Base-by-base conservation (phyloP, 2,113 vertebrate genomes). In the Saguinus midas region DNA sequence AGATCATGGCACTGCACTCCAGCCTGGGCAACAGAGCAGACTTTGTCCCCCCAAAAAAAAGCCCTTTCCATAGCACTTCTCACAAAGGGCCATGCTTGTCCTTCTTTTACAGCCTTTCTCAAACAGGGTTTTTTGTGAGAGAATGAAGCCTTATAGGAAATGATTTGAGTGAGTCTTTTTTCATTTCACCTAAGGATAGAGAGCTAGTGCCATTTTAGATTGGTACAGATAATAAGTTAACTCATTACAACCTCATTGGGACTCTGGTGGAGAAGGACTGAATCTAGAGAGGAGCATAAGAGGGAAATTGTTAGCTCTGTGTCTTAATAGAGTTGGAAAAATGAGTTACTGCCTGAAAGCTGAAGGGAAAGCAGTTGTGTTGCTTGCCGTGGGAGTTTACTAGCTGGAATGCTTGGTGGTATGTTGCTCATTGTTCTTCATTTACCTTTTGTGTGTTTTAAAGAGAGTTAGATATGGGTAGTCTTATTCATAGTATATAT, bases 251-350 rank as follows among this genome's bases (percentile, higher is more conserved):
- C 48, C 40, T 70, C 72, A 52, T 18, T 87, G 20, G 45, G 88
- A 84, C 12, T 32, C 72, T 80, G 23, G 14, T 91, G 75, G 92
- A 61, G 20, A 86, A 85, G 29, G 68, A 17, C 61, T 92, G 1
- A 83, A 17, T 95, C 73, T 75, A 23, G 70, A 90, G 40, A 64
- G 18, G 52, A 40, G 61, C 76, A 58, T 83, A 91, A 40, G 37
- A 73, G 18, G 45, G 78, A 13, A 81, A n/a, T 85, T 61, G 32
- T 85, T 76, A 82, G 37, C 73, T 88, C 61, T 17, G 25, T 93
- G 11, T 96, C 86, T 96, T 94, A 90, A 32, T 87, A 48, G 61
- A 94, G 64, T 72, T 94, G 75, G 80, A 7, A 48, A 73, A 80
- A n/a, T 91, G 58, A 88, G 40, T 90, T 72, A 76, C 73, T 85